Percentiles rank a stretch among this genome's conserved stretches.
Conservation (phyloP, 2,888 invertebrate species). For the Steinernema hermaphroditum region DNA sequence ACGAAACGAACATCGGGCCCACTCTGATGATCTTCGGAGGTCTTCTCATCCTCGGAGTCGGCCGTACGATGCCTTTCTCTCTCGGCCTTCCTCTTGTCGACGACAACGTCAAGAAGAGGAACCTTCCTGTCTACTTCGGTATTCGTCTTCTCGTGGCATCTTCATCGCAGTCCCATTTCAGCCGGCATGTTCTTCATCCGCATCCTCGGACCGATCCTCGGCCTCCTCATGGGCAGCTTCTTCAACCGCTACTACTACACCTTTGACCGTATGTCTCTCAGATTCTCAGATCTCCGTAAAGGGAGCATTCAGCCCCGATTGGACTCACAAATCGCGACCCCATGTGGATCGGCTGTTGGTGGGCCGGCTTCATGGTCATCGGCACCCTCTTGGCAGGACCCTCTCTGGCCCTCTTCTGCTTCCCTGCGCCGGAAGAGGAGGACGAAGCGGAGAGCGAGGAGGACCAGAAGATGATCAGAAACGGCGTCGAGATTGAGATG, state of each 20-base stretch:
- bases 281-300: background rate
- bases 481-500: constrained; percentile 32
- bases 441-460: constrained; percentile 32
- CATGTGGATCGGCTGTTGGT: constrained; percentile 69
- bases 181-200: constrained; percentile 66
- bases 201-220: constrained; percentile 65
- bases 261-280: constrained; percentile 50
- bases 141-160: background rate
- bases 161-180: constrained; percentile 32
- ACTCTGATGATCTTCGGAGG: constrained; percentile 65
- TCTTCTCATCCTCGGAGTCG: constrained; percentile 64
- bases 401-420: constrained; percentile 66
- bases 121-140: constrained; percentile 66
- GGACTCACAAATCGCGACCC: constrained; percentile 67
- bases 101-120: constrained; percentile 65
- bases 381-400: constrained; percentile 59
- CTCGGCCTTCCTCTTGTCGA: constrained; percentile 66
- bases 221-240: constrained; percentile 61
- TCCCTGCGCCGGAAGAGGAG: constrained; percentile 53
- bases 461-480: constrained; percentile 4
- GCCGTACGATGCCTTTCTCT: constrained; percentile 66
- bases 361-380: constrained; percentile 67
- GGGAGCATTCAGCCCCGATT: too few species aligned
- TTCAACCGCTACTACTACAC: constrained; percentile 64
- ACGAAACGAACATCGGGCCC: constrained; percentile 55